Evolutionary conservation across 2,797 vertebrate genomes (phyloP).

Genomic region (Graptemys geographica): DNA sequence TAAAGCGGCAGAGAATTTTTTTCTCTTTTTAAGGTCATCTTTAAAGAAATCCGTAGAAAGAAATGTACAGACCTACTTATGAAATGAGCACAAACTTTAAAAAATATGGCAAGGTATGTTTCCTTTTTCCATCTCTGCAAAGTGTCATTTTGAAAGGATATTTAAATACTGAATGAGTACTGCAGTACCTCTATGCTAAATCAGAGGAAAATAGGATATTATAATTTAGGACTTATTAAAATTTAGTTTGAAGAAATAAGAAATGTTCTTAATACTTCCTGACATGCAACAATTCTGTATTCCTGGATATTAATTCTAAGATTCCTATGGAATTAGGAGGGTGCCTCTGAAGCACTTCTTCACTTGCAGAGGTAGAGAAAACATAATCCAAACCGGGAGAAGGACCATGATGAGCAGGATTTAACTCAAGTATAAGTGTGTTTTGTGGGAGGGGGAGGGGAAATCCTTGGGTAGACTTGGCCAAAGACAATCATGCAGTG

Average conservation of each 20-base stretch:
- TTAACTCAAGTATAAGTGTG: conserved; percentile 53
- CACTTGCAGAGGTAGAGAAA: conserved; percentile 51
- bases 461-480: conserved; percentile 1
- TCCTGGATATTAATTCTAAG: neutral
- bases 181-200: conserved; percentile 8
- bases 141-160: neutral
- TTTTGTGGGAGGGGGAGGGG: neutral
- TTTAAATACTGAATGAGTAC: neutral
- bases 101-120: neutral
- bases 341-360: conserved; percentile 25
- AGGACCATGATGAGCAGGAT: conserved; percentile 71
- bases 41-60: neutral
- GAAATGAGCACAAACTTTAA: conserved; percentile 2
- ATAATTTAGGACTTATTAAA: neutral
- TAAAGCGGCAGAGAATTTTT: neutral
- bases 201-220: conserved; percentile 19
- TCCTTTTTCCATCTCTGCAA: neutral
- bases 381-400: conserved; percentile 63
- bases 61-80: neutral
- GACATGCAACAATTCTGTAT: neutral
- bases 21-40: neutral
- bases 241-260: conserved; percentile 16
- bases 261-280: neutral
- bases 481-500: conserved; percentile 66
- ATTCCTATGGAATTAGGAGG: neutral